Evolutionary conservation across 2,113 vertebrate genomes (phyloP), one percentile per base, ranked within the genome.

Genomic region (Osmerus mordax): DNA sequence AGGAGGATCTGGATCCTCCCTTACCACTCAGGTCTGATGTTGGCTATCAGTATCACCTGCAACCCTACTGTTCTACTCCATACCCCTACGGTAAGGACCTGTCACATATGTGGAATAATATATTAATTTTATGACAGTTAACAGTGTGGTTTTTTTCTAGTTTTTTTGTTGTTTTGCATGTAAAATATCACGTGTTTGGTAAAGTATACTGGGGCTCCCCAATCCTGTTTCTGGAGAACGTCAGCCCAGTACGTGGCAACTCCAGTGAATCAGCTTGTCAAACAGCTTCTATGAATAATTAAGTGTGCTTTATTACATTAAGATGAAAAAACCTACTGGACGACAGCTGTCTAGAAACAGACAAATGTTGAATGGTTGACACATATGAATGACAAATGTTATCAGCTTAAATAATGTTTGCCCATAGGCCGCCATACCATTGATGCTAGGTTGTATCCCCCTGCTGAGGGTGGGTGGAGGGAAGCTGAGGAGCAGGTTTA

Each of bases 11-110:
- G 0, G 90, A 91, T 23, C 54, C 53, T 23, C 84, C 88, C 6
- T 69, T 89, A 36, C 87, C 85, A 0, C 73, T 91, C 32, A 89
- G 72, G 73, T 81, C 81, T 21, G 86, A 85, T 4, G 71, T 84
- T 8, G 85, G 82, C 58, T 56, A 15, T 47, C 13, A 3, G 23
- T 78, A 69, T 79, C 72, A 36, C 32, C 32, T 36, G 32, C 32
- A 53, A 16, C 36, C 66, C 4, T 51, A 8, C 21, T 16, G n/a
- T 32, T 68, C 66, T n/a, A 51, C 21, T 69, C 7, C 52, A 2
- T 70, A 71, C 13, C 54, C 52, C 60, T 60, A 73, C 1, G 59
- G 88, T 89, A 78, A 85, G 79, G 23, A 52, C 3, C 3, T 18
- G 55, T 18, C 55, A 16, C n/a, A 18, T 7, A 16, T 19, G 15